Percentiles rank a stretch among this genome's conserved stretches.
phyloP scores from a whole-genome alignment of 2,888 invertebrate genomes.

The Odontomyia ornata region DNA sequence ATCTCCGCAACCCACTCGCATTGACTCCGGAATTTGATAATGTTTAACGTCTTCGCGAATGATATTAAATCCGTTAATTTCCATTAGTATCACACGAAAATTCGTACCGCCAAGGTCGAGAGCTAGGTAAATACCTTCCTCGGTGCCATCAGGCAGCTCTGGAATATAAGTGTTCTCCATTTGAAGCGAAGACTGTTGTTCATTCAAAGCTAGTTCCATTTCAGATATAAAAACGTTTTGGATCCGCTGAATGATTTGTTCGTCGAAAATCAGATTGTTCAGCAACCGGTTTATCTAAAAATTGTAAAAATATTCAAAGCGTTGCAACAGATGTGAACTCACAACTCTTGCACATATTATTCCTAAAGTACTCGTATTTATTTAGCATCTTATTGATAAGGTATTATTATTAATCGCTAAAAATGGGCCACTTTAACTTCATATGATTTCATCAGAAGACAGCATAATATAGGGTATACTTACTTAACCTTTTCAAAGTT shows the following conservation, averaged over 20 bases:
- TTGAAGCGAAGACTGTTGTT: constrained; percentile 73
- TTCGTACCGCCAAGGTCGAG: constrained; percentile 85
- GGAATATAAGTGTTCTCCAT: constrained; percentile 83
- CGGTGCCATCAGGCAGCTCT: constrained; percentile 75
- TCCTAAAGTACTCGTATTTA: too few relatives aligned
- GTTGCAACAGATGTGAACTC: not conserved
- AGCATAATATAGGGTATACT: too few relatives aligned
- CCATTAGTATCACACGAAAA: constrained; percentile 76
- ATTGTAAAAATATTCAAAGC: not conserved
- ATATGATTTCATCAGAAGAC: too few relatives aligned
- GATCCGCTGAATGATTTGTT: constrained; percentile 60
- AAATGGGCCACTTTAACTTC: too few relatives aligned
- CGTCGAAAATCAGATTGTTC: constrained; percentile 57
- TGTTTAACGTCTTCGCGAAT: constrained; percentile 71
- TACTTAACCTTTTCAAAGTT: too few relatives aligned
- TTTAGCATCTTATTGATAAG: too few relatives aligned
- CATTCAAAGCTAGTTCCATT: constrained; percentile 71
- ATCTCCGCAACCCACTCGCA: constrained; percentile 71
- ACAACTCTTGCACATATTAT: not conserved
- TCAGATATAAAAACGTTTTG: constrained; percentile 70
- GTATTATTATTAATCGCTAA: too few relatives aligned
- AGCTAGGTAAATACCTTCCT: constrained; percentile 78
- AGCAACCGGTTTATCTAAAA: constrained; percentile 53
- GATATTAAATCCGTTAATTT: constrained; percentile 68
- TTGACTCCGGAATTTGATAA: constrained; percentile 70